A percentile compares a stretch with the other conserved stretches of the same genome.
Evolutionary conservation across 2,113 vertebrate genomes (phyloP).

Genomic region (Todiramphus chloris): DNA sequence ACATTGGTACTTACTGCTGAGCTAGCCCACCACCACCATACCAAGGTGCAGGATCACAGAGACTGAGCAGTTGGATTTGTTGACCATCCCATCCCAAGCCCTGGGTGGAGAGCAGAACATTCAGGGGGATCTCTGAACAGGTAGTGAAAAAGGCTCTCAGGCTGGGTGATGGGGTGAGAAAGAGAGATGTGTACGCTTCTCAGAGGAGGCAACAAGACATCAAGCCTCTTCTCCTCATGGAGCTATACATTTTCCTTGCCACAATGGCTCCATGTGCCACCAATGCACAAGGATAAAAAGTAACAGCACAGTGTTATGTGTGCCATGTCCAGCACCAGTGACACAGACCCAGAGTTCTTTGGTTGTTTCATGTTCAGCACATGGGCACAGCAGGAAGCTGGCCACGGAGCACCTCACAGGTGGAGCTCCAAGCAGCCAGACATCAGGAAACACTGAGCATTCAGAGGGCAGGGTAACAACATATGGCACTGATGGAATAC

Average conservation of each 20-base stretch:
- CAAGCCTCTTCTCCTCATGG: neutral
- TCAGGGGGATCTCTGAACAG: neutral
- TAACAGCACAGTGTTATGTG: neutral
- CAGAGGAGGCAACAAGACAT: fast-evolving
- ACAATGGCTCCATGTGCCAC: neutral
- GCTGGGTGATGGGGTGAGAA: neutral
- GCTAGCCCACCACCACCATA: neutral
- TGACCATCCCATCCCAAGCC: neutral
- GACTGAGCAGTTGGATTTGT: neutral
- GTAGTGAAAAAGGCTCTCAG: neutral
- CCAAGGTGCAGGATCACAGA: neutral
- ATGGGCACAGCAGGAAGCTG: neutral
- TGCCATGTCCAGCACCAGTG: neutral
- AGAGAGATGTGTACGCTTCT: neutral
- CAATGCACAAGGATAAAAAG: neutral
- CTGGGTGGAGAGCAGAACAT: neutral
- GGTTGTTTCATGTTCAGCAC: neutral
- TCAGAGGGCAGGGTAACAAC: neutral
- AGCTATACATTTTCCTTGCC: neutral
- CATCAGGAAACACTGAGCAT: neutral
- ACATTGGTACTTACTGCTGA: neutral
- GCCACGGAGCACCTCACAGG: neutral
- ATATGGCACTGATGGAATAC: neutral
- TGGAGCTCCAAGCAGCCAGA: neutral
- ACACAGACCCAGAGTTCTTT: neutral